Base-by-base conservation (phyloP, 2,888 invertebrate genomes). In the Pristionchus maxplancki region DNA sequence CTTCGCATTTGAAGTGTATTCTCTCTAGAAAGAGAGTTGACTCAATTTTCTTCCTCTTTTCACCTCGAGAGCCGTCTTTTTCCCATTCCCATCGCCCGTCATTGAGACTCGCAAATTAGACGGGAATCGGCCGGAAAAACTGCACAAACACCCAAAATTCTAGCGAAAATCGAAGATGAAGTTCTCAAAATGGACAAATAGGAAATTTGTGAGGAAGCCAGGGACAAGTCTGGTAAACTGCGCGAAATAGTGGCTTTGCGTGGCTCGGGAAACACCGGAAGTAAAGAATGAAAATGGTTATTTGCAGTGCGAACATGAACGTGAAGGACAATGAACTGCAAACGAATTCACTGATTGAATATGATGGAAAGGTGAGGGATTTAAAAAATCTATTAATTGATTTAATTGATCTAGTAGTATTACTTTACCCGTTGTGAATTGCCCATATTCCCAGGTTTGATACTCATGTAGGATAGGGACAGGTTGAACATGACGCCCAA, bases 291-390 rank as follows among this genome's bases (percentile, higher is more conserved):
- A n/a, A n/a, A n/a, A n/a, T n/a, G n/a, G n/a, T 34, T 34, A 20
- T 34, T 90, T 93, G 81, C 87, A 94, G 94, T 84, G 94, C 94
- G 24, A 93, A 94, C 89, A 94, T 94, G 94, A 94, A 94, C 89
- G 93, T 94, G 28, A 91, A 93, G 67, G 94, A 94, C 88, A 94
- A 94, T 83, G 93, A 94, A 74, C 89, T 94, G 92, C 91, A 92
- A 89, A 94, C 94, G 34, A 94, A 94, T 88, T 94, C 93, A 0
- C 90, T 93, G 53, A 90, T 94, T 13, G 91, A 92, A 88, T 90
- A 92, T 82, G 93, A 91, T 62, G 94, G 94, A 11, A 91, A 91
- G 74, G 92, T 94, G 71, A 40, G 53, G n/a, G 9, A 37, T 34
- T 67, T 11, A 62, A n/a, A n/a, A n/a, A n/a, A n/a, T n/a, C n/a